Evolutionary conservation across 1,140 invertebrate genomes (phyloP).

Genomic region (Sipha flava): DNA sequence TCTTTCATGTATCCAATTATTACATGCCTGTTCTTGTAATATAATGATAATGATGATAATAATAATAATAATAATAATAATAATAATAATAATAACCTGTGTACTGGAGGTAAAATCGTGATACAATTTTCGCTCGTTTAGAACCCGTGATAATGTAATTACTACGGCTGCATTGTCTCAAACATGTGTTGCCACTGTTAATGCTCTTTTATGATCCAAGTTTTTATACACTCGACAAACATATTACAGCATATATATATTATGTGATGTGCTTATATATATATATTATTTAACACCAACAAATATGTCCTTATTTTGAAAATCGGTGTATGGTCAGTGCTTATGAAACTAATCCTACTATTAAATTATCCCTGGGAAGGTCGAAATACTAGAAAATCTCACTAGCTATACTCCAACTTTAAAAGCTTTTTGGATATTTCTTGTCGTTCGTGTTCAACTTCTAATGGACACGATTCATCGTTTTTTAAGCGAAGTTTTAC

Average conservation of each 20-base stretch:
- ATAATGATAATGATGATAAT: no score
- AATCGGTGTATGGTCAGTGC: background rate
- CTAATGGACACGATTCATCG: background rate
- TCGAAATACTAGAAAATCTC: background rate
- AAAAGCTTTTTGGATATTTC: background rate
- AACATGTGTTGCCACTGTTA: background rate
- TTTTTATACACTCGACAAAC: background rate
- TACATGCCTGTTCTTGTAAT: background rate
- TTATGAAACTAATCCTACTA: background rate
- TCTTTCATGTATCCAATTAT: background rate
- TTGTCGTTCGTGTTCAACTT: background rate
- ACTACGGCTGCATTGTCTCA: background rate
- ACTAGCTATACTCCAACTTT: background rate
- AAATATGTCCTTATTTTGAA: background rate
- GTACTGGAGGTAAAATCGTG: background rate
- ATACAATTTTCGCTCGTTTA: conserved; percentile 2
- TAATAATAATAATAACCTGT: background rate
- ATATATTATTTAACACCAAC: background rate
- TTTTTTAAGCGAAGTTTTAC: background rate
- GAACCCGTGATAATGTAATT: background rate
- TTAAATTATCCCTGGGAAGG: background rate
- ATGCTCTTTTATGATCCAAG: background rate
- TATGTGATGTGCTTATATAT: background rate
- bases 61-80: background rate
- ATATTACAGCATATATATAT: background rate